Base-by-base conservation (phyloP, 2,113 vertebrate genomes). In the Halichoeres trimaculatus region DNA sequence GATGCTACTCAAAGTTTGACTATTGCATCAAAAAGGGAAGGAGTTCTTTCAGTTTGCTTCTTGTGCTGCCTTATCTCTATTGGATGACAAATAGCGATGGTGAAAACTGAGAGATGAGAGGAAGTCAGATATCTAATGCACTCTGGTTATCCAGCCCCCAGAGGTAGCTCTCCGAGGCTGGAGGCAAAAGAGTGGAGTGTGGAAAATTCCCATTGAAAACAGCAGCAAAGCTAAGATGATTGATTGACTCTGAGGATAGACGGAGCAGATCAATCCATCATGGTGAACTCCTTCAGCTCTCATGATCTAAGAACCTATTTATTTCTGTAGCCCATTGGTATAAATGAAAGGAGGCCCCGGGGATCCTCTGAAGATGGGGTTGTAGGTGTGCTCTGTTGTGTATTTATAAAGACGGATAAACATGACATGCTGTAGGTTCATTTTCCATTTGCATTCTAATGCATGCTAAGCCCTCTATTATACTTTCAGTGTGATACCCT, bases 191-290 rank as follows among this genome's bases (percentile, higher is more conserved):
- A 62, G 34, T 40, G 14, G 24, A 70, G 72, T 70, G 59, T 76
- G 70, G 73, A 81, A 69, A 87, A 90, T 79, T 87, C 83, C 70
- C 57, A 68, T 74, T 68, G 83, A 88, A 85, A 91, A 84, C 77
- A 66, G 83, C 81, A 74, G 43, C 81, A 78, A 77, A 83, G 84
- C 87, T 72, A 36, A 60, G 71, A 73, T 90, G 92, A 93, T 92
- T 90, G 93, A 94, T 91, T 84, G 91, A 89, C 70, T 88, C 26
- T 47, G 62, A 89, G 78, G 88, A 85, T 35, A 63, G 75, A 87
- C 10, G 23, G 63, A 91, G 84, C 85, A 89, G 88, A 91, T 90
- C 91, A 86, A 93, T 94, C 87, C 80, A 92, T 93, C 91, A 93
- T 68, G 26, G 72, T 57, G 58, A 67, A 55, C 79, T 81, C 63